These are phyloP conservation scores for Oreortyx pictus DNA, from an alignment of 2,797 vertebrate species.

Conservation along the genomic window DNA sequence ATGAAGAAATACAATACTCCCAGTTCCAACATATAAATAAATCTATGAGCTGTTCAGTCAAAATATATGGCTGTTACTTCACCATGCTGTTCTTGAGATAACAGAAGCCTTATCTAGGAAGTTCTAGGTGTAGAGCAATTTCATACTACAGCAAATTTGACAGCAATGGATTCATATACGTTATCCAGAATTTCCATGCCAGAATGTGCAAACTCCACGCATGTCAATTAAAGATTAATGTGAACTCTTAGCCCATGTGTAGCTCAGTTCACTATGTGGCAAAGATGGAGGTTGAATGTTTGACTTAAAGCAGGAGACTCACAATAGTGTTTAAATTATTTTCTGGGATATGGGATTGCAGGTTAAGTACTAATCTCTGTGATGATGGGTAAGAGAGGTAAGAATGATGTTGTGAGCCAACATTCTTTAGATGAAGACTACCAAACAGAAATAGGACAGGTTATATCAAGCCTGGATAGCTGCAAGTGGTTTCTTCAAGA, in stretches of 20 bases:
- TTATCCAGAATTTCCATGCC: not conserved
- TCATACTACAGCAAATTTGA: not conserved
- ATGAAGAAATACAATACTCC: not conserved
- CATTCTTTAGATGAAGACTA: not conserved
- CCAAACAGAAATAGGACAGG: not conserved
- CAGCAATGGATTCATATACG: not conserved
- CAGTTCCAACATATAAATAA: not conserved
- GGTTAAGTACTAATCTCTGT: not conserved
- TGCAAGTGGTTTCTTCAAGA: not conserved
- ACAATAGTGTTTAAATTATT: not conserved
- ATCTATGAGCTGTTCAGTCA: not conserved
- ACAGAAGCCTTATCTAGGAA: not conserved
- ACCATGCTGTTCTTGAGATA: not conserved
- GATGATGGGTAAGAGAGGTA: not conserved
- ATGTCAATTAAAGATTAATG: not conserved
- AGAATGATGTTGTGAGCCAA: not conserved
- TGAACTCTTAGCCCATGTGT: not conserved
- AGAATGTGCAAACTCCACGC: not conserved
- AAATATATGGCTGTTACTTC: not conserved
- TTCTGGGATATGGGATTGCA: not conserved
- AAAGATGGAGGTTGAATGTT: not conserved
- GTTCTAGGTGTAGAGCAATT: not conserved
- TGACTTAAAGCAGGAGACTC: not conserved
- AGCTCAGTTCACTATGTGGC: not conserved
- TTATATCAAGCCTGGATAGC: not conserved